phyloP scores from a whole-genome alignment of 2,888 invertebrate species.

The Ophion costatus region DNA sequence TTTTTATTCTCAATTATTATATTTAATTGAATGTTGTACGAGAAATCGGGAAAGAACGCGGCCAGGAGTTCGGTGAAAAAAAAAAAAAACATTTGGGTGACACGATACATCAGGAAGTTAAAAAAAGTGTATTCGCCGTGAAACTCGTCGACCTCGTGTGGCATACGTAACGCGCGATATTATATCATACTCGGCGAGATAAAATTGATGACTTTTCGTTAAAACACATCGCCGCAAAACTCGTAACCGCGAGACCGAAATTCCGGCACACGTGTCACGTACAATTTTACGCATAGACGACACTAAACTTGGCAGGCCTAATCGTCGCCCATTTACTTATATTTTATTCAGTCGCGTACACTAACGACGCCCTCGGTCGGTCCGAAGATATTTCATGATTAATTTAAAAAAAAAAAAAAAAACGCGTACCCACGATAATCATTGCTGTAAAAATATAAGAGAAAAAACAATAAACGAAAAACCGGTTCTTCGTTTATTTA shows the following conservation, averaged over 20 bases:
- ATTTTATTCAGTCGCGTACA: conserved; percentile 4
- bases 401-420: not conserved
- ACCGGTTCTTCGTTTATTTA: not conserved
- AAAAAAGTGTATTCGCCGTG: conserved; percentile 22
- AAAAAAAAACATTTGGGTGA: not conserved
- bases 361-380: not conserved
- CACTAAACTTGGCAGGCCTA: conserved; percentile 51
- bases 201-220: conserved; percentile 20
- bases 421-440: not conserved
- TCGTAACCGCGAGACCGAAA: not conserved
- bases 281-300: conserved; percentile 8
- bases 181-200: conserved; percentile 13
- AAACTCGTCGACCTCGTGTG: conserved; percentile 19
- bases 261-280: not conserved
- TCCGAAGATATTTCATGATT: not conserved
- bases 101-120: not conserved
- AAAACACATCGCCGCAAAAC: not conserved
- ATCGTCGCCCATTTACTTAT: conserved; percentile 22
- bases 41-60: not conserved
- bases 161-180: conserved; percentile 10
- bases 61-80: not conserved
- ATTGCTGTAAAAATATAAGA: too few relatives aligned
- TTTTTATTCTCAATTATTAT: not conserved
- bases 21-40: not conserved
- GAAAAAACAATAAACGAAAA: not conserved